Base-by-base conservation (phyloP, 2,888 invertebrate genomes). In the Cheilosia impressa region DNA sequence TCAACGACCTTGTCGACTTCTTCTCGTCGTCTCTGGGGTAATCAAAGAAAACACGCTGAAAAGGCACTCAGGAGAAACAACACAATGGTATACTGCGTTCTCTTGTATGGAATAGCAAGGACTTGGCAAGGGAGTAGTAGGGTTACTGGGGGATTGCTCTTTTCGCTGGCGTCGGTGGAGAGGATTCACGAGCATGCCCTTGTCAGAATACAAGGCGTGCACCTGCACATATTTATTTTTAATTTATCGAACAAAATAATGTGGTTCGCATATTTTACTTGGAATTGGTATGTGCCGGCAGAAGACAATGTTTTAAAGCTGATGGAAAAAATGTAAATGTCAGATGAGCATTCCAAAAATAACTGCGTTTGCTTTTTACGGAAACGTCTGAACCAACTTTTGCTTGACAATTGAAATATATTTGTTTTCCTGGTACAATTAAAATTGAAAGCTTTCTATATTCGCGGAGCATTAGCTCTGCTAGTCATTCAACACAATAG, bases 51-150 rank as follows among this genome's bases (percentile, higher is more conserved):
- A 15, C 62, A 60, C 60, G 68, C 63, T 63, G 55, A 63, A 63
- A 68, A 55, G 68, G 68, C 68, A 81, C 80, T 63, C 47, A 41
- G 22, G 55, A 57, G 68, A 62, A 34, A 62, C 60, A 66, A 52
- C 60, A 27, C 19, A 79, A n/a, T 47, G 45, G 10, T 27, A 53
- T 17, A 47, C 13, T 38, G 4, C 13, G 38, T 13, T n/a, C 17
- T 17, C 9, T 22, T 52, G 65, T 43, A 50, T 45, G 38, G 34
- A 27, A 22, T 66, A 4, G 38, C 15, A 38, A 62, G 45, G 50
- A 31, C 27, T 27, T 27, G 27, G 1, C 27, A 27, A 27, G 6
- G 27, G 7, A 27, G 27, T 27, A 27, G 6, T 72, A 63, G 41
- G 43, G n/a, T 17, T 22, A 62, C 38, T 24, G 34, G 47, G 6